Evolutionary conservation across 37 sponge, comb jelly and placozoan genomes (phyloP), one percentile per base, ranked within the genome.

Genomic region (Petrosia ficiformis): DNA sequence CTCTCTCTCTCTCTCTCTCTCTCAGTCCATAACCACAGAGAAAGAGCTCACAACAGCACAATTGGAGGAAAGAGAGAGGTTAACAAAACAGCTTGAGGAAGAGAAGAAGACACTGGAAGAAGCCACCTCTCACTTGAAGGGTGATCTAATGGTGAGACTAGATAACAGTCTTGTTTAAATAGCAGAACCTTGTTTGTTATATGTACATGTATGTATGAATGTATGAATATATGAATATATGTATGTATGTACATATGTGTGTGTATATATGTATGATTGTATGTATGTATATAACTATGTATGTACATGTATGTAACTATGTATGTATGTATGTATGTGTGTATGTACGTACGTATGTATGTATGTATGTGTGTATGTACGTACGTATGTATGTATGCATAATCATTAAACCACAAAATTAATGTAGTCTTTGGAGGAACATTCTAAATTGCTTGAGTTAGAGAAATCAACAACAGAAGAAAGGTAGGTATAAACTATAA

Each of bases 51-150:
- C 86, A 19, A 67, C 70, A 24, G 79, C 75, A 16, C 86, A 85
- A 48, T 81, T 93, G 71, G 84, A 85, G 36, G 92, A 97, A 41
- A 70, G 79, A 30, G 90, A 91, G 64, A 79, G 59, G 41, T 72
- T 91, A 39, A 86, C 98, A 36, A 85, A 84, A 57, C 72, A 88
- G 40, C 81, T 97, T 33, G 84, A 86, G 73, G 98, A 94, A 38
- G 98, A 97, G 76, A 93, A 91, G 83, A 79, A 81, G 36, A 39
- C 43, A 65, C 81, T 97, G 44, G 82, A 83, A 65, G 71, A 81
- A 61, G 60, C 80, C 28, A 86, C 98, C 33, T 65, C 69, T 16
- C 60, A 85, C 77, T 82, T 97, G 22, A 79, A 85, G 69, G 84
- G 71, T 25, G 91, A 82, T 56, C 60, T 92, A 33, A 57, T 74